Percentiles rank a stretch among this genome's conserved stretches.
phyloP scores from a whole-genome alignment of 1,140 invertebrate genomes.

The Drosophila eugracilis region DNA sequence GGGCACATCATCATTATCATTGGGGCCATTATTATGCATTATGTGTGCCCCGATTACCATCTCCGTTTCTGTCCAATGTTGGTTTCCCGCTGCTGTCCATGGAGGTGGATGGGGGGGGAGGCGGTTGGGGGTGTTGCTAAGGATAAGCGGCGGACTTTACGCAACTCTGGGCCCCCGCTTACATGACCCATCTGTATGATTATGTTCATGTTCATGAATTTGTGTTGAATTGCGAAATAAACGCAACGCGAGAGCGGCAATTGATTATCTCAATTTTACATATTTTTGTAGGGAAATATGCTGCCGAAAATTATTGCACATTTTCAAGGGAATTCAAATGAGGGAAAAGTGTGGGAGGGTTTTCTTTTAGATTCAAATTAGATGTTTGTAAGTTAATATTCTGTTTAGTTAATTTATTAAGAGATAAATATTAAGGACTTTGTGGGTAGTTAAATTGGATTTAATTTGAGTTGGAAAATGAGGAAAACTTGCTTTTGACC shows the following conservation, averaged over 20 bases:
- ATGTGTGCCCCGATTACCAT: conserved; percentile 42
- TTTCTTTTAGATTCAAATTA: no score
- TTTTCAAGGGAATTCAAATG: no score
- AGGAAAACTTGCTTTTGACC: no score
- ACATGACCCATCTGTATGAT: conserved; percentile 7
- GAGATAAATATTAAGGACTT: no score
- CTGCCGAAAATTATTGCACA: not conserved
- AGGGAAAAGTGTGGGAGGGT: no score
- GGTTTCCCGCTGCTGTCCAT: conserved; percentile 14
- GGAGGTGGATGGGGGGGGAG: not conserved
- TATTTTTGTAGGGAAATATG: not conserved
- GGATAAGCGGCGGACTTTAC: conserved; percentile 24
- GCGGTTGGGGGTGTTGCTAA: not conserved
- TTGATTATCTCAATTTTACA: conserved; percentile 21
- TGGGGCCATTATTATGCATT: conserved; percentile 44
- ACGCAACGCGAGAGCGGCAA: conserved; percentile 11
- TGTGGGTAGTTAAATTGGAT: no score
- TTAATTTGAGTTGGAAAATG: no score
- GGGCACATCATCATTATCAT: conserved; percentile 45
- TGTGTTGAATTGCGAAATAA: not conserved
- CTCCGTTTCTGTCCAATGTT: conserved; percentile 3
- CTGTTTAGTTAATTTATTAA: no score
- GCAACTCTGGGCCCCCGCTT: conserved; percentile 13
- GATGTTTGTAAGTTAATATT: no score
- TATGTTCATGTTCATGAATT: conserved; percentile 6